Evolutionary conservation across 2,888 invertebrate species (phyloP), one percentile per base, ranked within the genome.

Genomic region (Branchellion lobata): DNA sequence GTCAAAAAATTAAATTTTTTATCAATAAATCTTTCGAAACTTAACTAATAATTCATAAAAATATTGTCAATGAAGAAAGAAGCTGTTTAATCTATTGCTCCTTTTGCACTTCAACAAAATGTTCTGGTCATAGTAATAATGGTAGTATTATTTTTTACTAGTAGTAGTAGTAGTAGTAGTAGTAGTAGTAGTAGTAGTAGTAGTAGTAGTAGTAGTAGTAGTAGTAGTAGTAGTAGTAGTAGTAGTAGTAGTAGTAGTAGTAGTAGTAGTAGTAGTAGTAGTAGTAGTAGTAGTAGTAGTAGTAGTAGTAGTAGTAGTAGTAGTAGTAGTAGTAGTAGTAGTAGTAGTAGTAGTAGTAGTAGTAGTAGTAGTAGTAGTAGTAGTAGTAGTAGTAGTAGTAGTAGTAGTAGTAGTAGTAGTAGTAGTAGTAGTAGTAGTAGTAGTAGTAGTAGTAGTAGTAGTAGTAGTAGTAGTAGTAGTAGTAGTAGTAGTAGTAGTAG

Each of bases 101-200:
- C n/a, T n/a, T n/a, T n/a, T n/a, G n/a, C n/a, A n/a, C n/a, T n/a
- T n/a, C n/a, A n/a, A n/a, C n/a, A n/a, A n/a, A n/a, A n/a, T n/a
- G n/a, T n/a, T n/a, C n/a, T n/a, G n/a, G n/a, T n/a, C n/a, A n/a
- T n/a, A n/a, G n/a, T n/a, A n/a, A n/a, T n/a, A n/a, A n/a, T n/a
- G n/a, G n/a, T n/a, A n/a, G n/a, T n/a, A n/a, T n/a, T n/a, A n/a
- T n/a, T n/a, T n/a, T n/a, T n/a, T n/a, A n/a, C n/a, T n/a, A n/a
- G n/a, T n/a, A n/a, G n/a, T n/a, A 75, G 78, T 75, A 75, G 78
- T 75, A 75, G 78, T 75, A 75, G 78, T 75, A 78, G 78, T 74
- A 78, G 78, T 78, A 75, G 78, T 75, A 75, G 78, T 75, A 75
- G 78, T 75, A 75, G 78, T 75, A 78, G 78, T 74, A 78, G 78